A percentile compares a stretch with the other conserved stretches of the same genome.
Conservation (phyloP, 1,140 invertebrate species). For the Microplitis mediator region DNA sequence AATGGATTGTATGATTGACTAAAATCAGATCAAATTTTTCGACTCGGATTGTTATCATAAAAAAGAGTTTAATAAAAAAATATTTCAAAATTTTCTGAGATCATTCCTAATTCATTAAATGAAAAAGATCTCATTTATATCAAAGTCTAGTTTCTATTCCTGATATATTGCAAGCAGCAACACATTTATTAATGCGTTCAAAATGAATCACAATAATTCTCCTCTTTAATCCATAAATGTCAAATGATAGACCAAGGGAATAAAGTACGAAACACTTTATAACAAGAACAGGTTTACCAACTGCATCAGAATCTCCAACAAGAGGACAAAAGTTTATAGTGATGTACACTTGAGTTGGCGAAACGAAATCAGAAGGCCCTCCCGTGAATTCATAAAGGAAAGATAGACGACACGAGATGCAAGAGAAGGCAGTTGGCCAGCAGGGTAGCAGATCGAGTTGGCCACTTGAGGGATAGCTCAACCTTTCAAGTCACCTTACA, state of each 20-base stretch:
- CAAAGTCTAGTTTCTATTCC: no score
- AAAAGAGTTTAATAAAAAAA: no score
- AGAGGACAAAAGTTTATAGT: neutral
- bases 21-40: no score
- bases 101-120: no score
- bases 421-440: conserved; percentile 1
- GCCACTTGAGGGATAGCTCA: conserved; percentile 2
- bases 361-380: neutral
- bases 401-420: neutral
- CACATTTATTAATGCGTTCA: neutral
- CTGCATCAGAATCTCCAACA: neutral
- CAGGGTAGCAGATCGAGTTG: conserved; percentile 6
- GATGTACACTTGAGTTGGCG: neutral
- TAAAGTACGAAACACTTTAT: conserved; percentile 7
- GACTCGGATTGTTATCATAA: no score
- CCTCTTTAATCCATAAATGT: conserved; percentile 6
- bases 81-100: no score
- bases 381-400: neutral
- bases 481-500: neutral
- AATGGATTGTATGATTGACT: no score
- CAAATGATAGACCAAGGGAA: conserved; percentile 1
- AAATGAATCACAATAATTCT: neutral
- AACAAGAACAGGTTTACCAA: conserved; percentile 10
- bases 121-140: no score
- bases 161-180: no score